These are phyloP conservation scores for Dryobates pubescens DNA, from an alignment of 2,797 vertebrate species.

Conservation along the genomic window DNA sequence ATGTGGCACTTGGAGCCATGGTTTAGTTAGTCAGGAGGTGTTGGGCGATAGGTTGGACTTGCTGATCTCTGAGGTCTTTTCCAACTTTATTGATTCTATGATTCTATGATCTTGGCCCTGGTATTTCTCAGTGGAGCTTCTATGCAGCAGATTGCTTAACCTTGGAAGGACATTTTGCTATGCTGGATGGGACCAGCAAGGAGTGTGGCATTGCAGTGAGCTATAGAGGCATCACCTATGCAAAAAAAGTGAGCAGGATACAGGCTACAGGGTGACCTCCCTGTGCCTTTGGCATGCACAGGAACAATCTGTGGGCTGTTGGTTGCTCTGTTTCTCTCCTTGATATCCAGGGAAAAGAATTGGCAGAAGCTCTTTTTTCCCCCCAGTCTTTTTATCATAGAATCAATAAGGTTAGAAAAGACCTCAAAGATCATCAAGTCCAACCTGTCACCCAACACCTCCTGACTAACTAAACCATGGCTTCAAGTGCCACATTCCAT, in stretches of 20 bases:
- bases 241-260: not conserved
- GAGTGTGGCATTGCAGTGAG: constrained; percentile 36
- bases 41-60: no score
- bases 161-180: not conserved
- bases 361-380: not conserved
- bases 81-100: no score
- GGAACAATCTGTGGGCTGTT: not conserved
- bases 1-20: no score
- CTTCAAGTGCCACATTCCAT: no score
- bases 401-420: no score
- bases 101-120: not conserved
- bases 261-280: not conserved
- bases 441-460: no score
- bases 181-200: not conserved
- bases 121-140: not conserved
- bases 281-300: not conserved
- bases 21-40: no score
- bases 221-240: not conserved
- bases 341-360: not conserved
- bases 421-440: no score
- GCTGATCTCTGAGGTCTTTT: no score
- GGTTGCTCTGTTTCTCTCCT: not conserved
- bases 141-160: not conserved
- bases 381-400: not conserved
- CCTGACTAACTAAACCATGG: no score